phyloP scores from a whole-genome alignment of 2,888 invertebrate species.

The Griposia aprilina region DNA sequence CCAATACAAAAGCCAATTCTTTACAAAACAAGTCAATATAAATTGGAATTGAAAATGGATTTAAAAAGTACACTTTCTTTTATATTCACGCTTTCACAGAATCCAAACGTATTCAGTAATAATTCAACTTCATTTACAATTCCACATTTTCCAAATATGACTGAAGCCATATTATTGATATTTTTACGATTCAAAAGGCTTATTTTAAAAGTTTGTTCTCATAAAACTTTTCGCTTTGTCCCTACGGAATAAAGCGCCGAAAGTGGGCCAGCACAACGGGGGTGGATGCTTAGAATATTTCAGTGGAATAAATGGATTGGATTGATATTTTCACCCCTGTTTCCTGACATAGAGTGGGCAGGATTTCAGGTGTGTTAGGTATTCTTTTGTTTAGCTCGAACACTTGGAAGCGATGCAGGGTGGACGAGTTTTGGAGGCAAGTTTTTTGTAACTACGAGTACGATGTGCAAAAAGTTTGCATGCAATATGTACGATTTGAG shows the following conservation, averaged over 20 bases:
- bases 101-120: constrained; percentile 10
- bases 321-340: constrained; percentile 38
- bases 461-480: too few species aligned
- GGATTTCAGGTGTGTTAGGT: not conserved
- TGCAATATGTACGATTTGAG: too few species aligned
- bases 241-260: constrained; percentile 33
- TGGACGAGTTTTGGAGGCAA: not conserved
- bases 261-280: constrained; percentile 31
- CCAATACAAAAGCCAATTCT: not conserved
- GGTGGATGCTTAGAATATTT: constrained; percentile 39
- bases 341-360: not conserved
- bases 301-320: constrained; percentile 50
- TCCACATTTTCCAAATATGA: constrained; percentile 19
- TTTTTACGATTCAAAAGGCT: constrained; percentile 48
- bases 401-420: not conserved
- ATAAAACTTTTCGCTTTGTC: constrained; percentile 54
- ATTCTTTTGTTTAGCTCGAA: constrained; percentile 2
- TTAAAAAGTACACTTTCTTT: not conserved
- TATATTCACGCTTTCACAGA: not conserved
- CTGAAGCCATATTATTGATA: constrained; percentile 40
- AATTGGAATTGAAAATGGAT: not conserved
- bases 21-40: not conserved
- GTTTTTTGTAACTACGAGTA: not conserved
- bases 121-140: constrained; percentile 9
- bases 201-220: constrained; percentile 59